Evolutionary conservation across 1,140 invertebrate species (phyloP), one percentile per base, ranked within the genome.

Genomic region (Scaptomyza pallida): DNA sequence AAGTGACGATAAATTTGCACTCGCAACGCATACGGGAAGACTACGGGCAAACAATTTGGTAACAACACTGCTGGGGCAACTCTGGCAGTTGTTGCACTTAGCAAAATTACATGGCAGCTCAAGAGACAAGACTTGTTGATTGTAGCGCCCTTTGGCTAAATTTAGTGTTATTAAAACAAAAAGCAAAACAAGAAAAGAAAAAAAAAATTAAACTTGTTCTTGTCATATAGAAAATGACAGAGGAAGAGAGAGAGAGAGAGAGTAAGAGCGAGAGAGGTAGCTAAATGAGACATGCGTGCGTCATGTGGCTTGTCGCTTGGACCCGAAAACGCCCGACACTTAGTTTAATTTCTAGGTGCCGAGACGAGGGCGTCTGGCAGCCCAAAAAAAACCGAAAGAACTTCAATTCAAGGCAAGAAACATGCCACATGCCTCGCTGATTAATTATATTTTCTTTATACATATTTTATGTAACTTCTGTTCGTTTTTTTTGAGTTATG

Each of bases 1-100:
- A 89, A 89, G 85, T 89, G 78, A 78, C 85, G 85, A 89, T 89
- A 89, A 89, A 89, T 89, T 89, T 83, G 81, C 81, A 85, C 59
- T 48, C 23, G 19, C 33, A 54, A n/a, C n/a, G 35, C 48, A 51
- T 30, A 15, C 23, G 23, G 44, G 44, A 65, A n/a, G n/a, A n/a
- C n/a, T n/a, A 6, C 37, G 41, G 61, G 19, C 45, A 33, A 44
- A 16, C 26, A 15, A 19, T 19, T 16, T 51, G 37, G 26, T 8
- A 12, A 21, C 17, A 12, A 21, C 17, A 15, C 43, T 33, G 23
- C 13, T 50, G 56, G 67, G 30, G 68, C 23, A 12, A 48, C 30
- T 44, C 37, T 63, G 19, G 26, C 26, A 9, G 26, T 50, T 35
- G 21, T 44, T 70, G 82, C 81, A 88, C 82, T 86, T 86, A 88